phyloP scores from a whole-genome alignment of 1,140 invertebrate genomes.

The Dufourea novaeangliae region DNA sequence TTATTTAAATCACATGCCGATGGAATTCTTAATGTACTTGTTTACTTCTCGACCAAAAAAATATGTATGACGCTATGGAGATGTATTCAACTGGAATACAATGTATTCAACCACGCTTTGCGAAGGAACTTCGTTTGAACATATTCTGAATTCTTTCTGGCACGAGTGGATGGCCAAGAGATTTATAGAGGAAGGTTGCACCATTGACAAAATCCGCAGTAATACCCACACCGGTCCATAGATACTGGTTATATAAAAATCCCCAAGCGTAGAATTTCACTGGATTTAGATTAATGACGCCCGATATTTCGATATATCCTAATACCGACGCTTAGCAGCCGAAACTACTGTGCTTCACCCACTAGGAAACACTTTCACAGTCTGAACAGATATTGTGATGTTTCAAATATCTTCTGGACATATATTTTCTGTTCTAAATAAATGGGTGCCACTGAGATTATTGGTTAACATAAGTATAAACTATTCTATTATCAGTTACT shows the following conservation, averaged over 20 bases:
- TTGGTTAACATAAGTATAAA: no score
- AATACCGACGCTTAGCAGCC: not conserved
- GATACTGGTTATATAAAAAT: slow-evolving; percentile 42
- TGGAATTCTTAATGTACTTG: slow-evolving; percentile 39
- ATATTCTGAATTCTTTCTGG: slow-evolving; percentile 43
- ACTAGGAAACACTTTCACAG: not conserved
- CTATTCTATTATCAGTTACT: no score
- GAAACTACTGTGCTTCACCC: not conserved
- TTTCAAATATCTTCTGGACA: not conserved
- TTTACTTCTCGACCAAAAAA: not conserved
- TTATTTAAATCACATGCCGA: slow-evolving; percentile 60
- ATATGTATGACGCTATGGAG: not conserved
- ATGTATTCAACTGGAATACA: no score
- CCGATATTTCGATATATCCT: slow-evolving; percentile 19
- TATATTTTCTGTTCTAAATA: not conserved
- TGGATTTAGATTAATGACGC: slow-evolving; percentile 32
- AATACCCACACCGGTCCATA: slow-evolving; percentile 35
- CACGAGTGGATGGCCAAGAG: slow-evolving; percentile 44
- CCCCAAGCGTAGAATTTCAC: slow-evolving; percentile 16
- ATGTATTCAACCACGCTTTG: slow-evolving; percentile 25
- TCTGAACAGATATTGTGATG: not conserved
- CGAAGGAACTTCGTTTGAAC: slow-evolving; percentile 51
- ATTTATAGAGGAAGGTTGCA: slow-evolving; percentile 58
- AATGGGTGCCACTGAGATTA: no score
- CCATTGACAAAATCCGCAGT: slow-evolving; percentile 57